Evolutionary conservation across 2,888 invertebrate genomes (phyloP), one percentile per base, ranked within the genome.

Genomic region (Chaetoderma sp.): DNA sequence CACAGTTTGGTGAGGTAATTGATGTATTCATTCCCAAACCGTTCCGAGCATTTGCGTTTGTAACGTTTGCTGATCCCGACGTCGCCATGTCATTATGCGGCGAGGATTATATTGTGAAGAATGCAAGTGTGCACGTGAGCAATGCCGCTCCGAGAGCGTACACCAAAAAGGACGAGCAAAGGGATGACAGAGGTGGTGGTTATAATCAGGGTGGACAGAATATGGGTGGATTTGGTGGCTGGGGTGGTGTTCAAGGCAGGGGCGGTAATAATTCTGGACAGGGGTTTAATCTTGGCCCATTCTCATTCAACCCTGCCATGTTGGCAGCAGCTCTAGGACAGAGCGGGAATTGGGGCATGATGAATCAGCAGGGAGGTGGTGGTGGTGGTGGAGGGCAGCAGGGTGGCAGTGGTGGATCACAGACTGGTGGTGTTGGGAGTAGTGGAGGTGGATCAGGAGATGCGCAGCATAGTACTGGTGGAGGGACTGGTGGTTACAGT

Each of bases 1-100:
- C 92, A 57, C 93, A 93, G 87, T 95, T 91, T 88, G 95, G 95
- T 74, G 94, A 94, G 89, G 95, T 96, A 57, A 94, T 95, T 58
- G 95, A 96, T 89, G 95, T 96, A 58, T 96, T 95, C 89, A 94
- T 96, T 73, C 96, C 96, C 33, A 93, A 94, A 85, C 96, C 96
- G 63, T 96, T 95, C 87, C 75, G 88, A 52, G 81, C 83, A 28
- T 88, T 84, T 65, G 79, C 80, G 13, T 96, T 96, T 89, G 95
- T 96, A 54, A 96, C 96, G 56, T 94, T 96, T 88, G 88, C 94
- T 81, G 94, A 95, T 83, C 93, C 94, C 30, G 93, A 94, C 86
- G 92, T 95, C 58, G 95, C 95, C 52, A 94, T 94, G 86, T 91
- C 92, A 73, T 89, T 95, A 44, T 94, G 94, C 87, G 95, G 94